Evolutionary conservation across 2,888 invertebrate genomes (phyloP), one percentile per base, ranked within the genome.

Genomic region (Synanthedon vespiformis): DNA sequence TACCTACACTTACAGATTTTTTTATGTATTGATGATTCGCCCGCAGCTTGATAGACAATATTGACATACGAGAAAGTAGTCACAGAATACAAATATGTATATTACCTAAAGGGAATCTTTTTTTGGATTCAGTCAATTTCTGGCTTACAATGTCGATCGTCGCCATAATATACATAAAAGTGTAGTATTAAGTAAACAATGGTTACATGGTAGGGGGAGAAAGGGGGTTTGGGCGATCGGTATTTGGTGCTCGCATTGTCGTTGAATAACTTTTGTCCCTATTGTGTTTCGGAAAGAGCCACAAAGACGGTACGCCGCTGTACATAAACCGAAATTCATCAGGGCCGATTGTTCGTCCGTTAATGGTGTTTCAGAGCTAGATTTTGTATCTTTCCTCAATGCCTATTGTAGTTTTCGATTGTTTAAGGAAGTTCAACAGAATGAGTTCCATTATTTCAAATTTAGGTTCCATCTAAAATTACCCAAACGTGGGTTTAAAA

Each of bases 201-300:
- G 79, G 80, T 74, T 77, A 77, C 77, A 74, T 72, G 61, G 49
- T 52, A 22, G 27, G 54, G 52, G 44, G 52, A 53, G 40, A 51
- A 50, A 52, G 52, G 55, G 76, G 75, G 77, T 67, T 59, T 64
- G 68, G 78, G 74, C 84, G 88, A 86, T 88, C 86, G 87, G 87
- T 87, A 88, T 88, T 88, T 84, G 86, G 87, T 83, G 84, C 80
- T 83, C 84, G 86, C 82, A 87, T 86, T 88, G 88, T 88, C 83
- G 85, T 81, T 80, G 85, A 84, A 85, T 86, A 88, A 88, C 88
- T 88, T 88, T 88, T 88, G 88, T 88, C 84, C 87, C 88, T 82
- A 87, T 88, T 88, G 86, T 87, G 83, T 81, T 62, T 79, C 77
- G 78, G 81, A 81, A 86, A 86, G 77, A 81, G 77, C 81, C 84